phyloP scores from a whole-genome alignment of 2,797 vertebrate species.

The Stomatorhinus walkeri region DNA sequence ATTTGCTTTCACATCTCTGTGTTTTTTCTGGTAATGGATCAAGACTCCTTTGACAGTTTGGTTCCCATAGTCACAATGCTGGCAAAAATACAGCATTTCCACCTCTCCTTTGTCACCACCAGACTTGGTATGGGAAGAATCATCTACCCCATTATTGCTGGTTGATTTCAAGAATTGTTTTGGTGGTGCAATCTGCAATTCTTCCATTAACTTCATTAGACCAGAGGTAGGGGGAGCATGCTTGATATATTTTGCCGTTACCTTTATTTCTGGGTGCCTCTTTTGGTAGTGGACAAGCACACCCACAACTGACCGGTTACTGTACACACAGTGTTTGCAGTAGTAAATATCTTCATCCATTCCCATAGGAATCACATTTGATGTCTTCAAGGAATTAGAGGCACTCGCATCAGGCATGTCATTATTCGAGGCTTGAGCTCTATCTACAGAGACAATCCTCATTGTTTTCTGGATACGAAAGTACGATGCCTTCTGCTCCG shows the following conservation, averaged over 20 bases:
- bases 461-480: slow-evolving; percentile 98
- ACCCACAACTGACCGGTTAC: slow-evolving; percentile 77
- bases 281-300: slow-evolving; percentile 87
- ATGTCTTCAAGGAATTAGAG: slow-evolving; percentile 49
- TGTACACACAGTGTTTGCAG: slow-evolving; percentile 76
- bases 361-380: slow-evolving; percentile 50
- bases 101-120: slow-evolving; percentile 44
- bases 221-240: slow-evolving; percentile 55
- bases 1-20: slow-evolving; percentile 67
- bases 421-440: slow-evolving; percentile 49
- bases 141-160: slow-evolving; percentile 40
- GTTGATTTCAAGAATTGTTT: slow-evolving; percentile 46
- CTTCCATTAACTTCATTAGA: slow-evolving; percentile 50
- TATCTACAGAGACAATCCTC: slow-evolving; percentile 75
- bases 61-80: slow-evolving; percentile 73
- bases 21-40: slow-evolving; percentile 73
- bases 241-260: slow-evolving; percentile 79
- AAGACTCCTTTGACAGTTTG: slow-evolving; percentile 71
- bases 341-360: slow-evolving; percentile 59
- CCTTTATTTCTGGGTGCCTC: slow-evolving; percentile 71
- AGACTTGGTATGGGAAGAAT: slow-evolving; percentile 31
- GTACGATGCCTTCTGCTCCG: slow-evolving; percentile 95
- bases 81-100: slow-evolving; percentile 70
- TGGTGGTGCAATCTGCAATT: slow-evolving; percentile 47
- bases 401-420: slow-evolving; percentile 66